Percentiles rank a stretch among this genome's conserved stretches.
These are phyloP conservation scores for Heliconius aoede DNA, from an alignment of 2,888 invertebrate genomes.

Conservation along the genomic window DNA sequence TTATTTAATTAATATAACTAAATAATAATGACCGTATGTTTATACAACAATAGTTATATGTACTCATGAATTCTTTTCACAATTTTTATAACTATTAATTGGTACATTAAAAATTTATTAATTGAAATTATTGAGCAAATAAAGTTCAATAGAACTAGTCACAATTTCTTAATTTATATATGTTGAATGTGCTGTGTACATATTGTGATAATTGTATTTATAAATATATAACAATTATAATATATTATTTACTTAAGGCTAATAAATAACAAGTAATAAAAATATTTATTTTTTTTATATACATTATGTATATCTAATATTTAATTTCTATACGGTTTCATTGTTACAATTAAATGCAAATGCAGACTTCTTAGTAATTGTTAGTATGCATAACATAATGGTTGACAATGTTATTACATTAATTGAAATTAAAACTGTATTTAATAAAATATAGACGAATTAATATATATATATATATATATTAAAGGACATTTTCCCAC, in stretches of 20 bases:
- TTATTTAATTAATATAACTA: neutral
- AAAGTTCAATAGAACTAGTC: neutral
- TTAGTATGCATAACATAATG: neutral
- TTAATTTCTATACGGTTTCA: neutral
- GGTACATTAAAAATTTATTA: neutral
- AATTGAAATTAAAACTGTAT: neutral
- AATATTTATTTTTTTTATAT: neutral
- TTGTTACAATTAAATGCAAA: neutral
- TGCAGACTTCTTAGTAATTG: neutral
- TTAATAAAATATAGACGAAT: neutral
- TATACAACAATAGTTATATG: neutral
- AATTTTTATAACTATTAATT: neutral
- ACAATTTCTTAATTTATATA: neutral
- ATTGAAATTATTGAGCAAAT: neutral
- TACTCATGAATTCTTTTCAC: neutral
- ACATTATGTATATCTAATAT: neutral
- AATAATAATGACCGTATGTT: neutral
- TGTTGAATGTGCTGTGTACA: neutral
- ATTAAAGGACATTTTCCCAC: too few relatives aligned
- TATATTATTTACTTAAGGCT: conserved; percentile 2
- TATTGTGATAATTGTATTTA: neutral
- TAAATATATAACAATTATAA: neutral
- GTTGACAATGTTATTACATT: neutral
- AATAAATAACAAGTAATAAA: conserved; percentile 10
- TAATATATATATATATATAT: too few relatives aligned